Percentiles rank a stretch among this genome's conserved stretches.
phyloP scores from a whole-genome alignment of 92 coral and sea anemone species.

The Isaurus tuberculatus region DNA sequence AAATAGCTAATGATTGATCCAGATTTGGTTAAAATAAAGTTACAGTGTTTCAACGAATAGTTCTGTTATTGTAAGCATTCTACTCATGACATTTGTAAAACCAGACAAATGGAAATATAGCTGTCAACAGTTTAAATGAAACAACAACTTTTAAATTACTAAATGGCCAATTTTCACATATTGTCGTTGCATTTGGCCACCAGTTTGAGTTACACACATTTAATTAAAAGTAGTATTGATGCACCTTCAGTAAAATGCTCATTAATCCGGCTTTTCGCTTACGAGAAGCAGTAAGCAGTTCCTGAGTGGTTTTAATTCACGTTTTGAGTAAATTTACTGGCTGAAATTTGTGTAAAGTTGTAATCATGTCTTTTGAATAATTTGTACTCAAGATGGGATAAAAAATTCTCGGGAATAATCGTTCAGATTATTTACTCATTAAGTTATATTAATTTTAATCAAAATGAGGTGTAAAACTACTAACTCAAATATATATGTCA shows the following conservation, averaged over 20 bases:
- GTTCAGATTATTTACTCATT: conserved; percentile 1
- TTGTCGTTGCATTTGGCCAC: not conserved
- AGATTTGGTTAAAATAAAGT: no score
- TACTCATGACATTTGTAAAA: no score
- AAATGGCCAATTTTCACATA: not conserved
- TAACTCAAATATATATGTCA: conserved; percentile 6
- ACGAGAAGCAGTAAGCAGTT: not conserved
- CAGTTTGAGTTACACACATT: not conserved
- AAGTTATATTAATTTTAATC: conserved; percentile 5
- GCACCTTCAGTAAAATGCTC: not conserved
- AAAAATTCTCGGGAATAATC: conserved; percentile 12
- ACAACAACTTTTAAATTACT: not conserved
- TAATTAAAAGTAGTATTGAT: not conserved
- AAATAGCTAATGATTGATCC: no score
- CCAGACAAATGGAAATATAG: no score
- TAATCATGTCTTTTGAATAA: not conserved
- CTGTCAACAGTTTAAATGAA: no score
- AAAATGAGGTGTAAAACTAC: conserved; percentile 18
- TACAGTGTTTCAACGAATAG: no score
- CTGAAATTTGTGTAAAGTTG: conserved; percentile 13
- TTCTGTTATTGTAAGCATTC: no score
- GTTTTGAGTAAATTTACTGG: conserved; percentile 1
- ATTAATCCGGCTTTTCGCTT: not conserved
- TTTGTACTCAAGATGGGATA: not conserved
- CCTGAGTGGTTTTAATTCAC: not conserved